Evolutionary conservation across 1,140 invertebrate species (phyloP), one percentile per base, ranked within the genome.

Genomic region (Dendroctonus valens): DNA sequence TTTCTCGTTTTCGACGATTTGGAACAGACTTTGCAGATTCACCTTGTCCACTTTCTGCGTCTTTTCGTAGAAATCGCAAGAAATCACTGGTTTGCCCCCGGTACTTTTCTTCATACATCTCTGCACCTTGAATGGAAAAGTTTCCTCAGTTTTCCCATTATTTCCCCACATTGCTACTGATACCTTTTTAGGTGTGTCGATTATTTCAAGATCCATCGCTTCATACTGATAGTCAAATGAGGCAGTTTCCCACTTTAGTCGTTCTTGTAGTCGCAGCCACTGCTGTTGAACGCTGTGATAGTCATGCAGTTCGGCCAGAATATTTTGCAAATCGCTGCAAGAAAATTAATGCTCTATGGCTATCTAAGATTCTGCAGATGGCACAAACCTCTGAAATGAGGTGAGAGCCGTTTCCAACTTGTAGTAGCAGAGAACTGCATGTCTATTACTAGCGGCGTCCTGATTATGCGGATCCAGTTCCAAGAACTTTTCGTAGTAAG

Each of bases 401-500:
- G 57, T 82, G 48, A 92, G 77, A 41, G 85, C 86, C 65, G 81
- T 81, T 73, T 89, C 84, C 39, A 92, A 74, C 74, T 87, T 87
- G 59, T 82, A 81, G 73, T 89, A 86, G 79, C 91, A 93, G 7
- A 86, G 71, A 41, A 90, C 84, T 15, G 85, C 86, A 81, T 87
- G 82, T 78, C 84, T 87, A 63, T 86, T 82, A 67, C 82, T 80
- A 40, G 75, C 78, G 4, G 84, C 84, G 44, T 85, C 76, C 54
- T 81, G 76, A 72, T 80, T 78, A 41, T 68, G 70, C 6, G 80
- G 79, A 66, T 80, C 76, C 53, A 92, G 76, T 74, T 85, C 85
- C 41, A 92, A 75, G 59, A 85, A 86, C 77, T 87, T 87, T 71
- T 92, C 87, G 79, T 87, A 91, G 78, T 87, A 85, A 41, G 79